Conservation (phyloP, 1,140 invertebrate species). For the Anagrus nilaparvatae region DNA sequence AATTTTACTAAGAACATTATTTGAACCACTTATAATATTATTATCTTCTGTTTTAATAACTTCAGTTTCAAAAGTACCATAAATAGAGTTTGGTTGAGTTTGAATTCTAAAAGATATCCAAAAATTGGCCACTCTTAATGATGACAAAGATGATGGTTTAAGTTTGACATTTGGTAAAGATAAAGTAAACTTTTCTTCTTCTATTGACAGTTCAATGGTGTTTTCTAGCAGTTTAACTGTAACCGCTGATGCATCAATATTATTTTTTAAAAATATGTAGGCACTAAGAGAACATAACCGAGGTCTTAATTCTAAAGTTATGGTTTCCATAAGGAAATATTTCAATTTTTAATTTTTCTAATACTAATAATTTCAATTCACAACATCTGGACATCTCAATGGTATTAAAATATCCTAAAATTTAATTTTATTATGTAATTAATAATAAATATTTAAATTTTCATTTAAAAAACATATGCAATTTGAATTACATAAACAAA, state of each 20-base stretch:
- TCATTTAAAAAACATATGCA: too few species aligned
- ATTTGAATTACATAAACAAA: too few species aligned
- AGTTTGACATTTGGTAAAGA: slow-evolving; percentile 25
- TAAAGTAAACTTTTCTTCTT: slow-evolving; percentile 20
- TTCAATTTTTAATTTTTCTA: too few species aligned
- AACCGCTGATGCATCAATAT: slow-evolving; percentile 17
- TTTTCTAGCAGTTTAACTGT: slow-evolving; percentile 27
- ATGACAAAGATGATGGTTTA: slow-evolving; percentile 30
- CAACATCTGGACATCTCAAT: too few species aligned
- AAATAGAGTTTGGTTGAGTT: slow-evolving; percentile 26
- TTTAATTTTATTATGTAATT: too few species aligned
- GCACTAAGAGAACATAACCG: slow-evolving; percentile 29
- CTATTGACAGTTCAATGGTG: slow-evolving; percentile 22
- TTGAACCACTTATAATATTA: slow-evolving; percentile 5
- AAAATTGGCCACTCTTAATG: slow-evolving; percentile 24
- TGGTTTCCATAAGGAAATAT: slow-evolving; percentile 29
- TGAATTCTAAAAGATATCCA: slow-evolving; percentile 37
- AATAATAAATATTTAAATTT: too few species aligned
- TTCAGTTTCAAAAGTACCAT: slow-evolving; percentile 32
- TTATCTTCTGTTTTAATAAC: slow-evolving; percentile 24
- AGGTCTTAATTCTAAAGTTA: slow-evolving; percentile 35
- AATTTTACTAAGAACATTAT: slow-evolving; percentile 9
- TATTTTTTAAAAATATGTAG: slow-evolving; percentile 26
- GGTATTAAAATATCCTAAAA: too few species aligned
- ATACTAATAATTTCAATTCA: too few species aligned